A percentile compares a stretch with the other conserved stretches of the same genome.
phyloP scores from a whole-genome alignment of 1,140 invertebrate genomes.

The Brachionus plicatilis region DNA sequence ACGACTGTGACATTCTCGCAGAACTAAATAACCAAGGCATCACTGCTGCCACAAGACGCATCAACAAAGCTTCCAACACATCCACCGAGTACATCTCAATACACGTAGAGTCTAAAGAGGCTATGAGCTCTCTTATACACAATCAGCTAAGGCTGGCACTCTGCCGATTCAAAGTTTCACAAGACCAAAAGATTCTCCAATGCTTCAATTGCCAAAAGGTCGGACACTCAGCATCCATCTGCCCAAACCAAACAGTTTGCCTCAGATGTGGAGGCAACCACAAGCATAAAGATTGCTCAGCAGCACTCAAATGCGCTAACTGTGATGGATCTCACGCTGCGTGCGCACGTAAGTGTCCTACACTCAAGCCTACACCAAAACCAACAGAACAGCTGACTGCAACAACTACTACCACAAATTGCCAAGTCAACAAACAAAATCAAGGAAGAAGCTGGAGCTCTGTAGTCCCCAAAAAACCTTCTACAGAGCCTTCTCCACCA shows the following conservation, averaged over 20 bases:
- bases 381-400: background rate
- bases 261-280: background rate
- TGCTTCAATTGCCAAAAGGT: constrained; percentile 17
- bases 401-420: background rate
- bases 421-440: background rate
- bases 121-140: background rate
- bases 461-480: background rate
- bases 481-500: background rate
- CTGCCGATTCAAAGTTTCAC: background rate
- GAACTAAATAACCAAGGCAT: background rate
- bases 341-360: background rate
- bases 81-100: background rate
- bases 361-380: background rate
- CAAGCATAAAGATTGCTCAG: background rate
- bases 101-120: background rate
- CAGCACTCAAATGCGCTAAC: background rate
- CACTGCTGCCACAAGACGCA: background rate
- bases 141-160: background rate
- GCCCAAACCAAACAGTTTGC: background rate
- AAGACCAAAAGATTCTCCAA: constrained; percentile 7
- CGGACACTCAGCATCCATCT: background rate
- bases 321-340: background rate
- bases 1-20: background rate
- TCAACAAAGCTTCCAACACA: background rate
- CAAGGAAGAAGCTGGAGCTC: background rate